Conservation (phyloP, 2,797 vertebrate genomes). For the Anguilla anguilla region DNA sequence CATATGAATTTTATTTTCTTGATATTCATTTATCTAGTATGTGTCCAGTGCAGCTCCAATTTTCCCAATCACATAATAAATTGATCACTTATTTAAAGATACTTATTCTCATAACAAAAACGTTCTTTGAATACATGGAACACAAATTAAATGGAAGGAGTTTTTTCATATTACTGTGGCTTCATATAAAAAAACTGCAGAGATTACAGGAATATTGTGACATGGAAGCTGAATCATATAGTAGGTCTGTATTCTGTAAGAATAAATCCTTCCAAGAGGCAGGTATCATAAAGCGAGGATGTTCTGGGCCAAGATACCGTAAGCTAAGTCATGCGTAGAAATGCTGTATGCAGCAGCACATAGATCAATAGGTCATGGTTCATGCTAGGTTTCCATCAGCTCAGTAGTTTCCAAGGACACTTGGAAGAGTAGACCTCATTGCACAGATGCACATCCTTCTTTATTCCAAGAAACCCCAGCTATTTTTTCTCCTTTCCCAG, state of each 20-base stretch:
- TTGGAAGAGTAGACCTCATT: neutral
- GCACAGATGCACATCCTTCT: neutral
- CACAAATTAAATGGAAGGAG: neutral
- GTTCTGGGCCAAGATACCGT: neutral
- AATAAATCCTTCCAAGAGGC: neutral
- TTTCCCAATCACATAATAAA: neutral
- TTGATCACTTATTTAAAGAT: neutral
- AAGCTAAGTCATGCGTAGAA: conserved; percentile 15
- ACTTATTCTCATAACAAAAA: neutral
- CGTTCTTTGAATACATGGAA: neutral
- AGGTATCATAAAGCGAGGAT: neutral
- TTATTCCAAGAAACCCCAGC: neutral
- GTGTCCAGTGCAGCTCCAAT: neutral
- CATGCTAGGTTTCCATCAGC: conserved; percentile 14
- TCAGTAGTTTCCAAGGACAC: conserved; percentile 11
- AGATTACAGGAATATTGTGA: neutral
- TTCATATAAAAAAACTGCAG: neutral
- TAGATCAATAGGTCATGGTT: conserved; percentile 25
- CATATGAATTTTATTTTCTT: neutral
- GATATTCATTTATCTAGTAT: neutral
- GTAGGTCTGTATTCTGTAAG: conserved; percentile 14
- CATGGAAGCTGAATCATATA: neutral
- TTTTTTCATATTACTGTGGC: neutral
- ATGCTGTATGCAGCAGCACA: conserved; percentile 1
- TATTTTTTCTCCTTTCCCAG: neutral